phyloP scores from a whole-genome alignment of 2,797 vertebrate species.

The Peromyscus melanophrys region DNA sequence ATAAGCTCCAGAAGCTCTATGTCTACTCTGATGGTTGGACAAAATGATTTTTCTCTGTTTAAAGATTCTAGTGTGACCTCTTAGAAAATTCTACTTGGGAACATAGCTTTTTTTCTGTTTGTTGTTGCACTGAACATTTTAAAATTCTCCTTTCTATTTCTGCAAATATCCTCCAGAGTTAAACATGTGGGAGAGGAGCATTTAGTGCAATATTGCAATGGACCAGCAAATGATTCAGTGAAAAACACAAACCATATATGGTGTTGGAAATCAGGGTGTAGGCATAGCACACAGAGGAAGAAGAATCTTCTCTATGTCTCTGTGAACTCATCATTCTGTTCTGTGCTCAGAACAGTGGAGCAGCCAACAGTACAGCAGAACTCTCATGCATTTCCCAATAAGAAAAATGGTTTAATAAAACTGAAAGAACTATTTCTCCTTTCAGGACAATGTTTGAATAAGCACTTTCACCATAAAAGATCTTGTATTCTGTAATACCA shows the following conservation, averaged over 20 bases:
- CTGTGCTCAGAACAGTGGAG: background rate
- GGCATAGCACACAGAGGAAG: background rate
- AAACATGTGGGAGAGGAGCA: background rate
- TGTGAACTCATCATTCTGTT: background rate
- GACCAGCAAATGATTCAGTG: background rate
- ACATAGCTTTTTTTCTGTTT: background rate
- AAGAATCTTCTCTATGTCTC: background rate
- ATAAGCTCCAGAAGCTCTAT: background rate
- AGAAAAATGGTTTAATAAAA: background rate
- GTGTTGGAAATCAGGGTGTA: background rate
- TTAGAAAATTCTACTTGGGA: background rate
- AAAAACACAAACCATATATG: background rate
- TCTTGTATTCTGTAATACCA: constrained; percentile 51
- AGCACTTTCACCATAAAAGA: background rate
- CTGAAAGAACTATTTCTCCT: constrained; percentile 35
- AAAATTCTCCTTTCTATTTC: background rate
- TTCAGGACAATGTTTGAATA: background rate
- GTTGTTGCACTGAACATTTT: background rate
- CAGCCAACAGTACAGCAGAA: background rate
- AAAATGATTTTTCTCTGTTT: background rate
- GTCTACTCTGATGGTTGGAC: background rate
- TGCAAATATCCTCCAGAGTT: background rate
- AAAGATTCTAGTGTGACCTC: background rate
- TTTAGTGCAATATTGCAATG: background rate
- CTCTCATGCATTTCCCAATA: background rate